phyloP scores from a whole-genome alignment of 2,888 invertebrate genomes.

The Halictus ligatus region DNA sequence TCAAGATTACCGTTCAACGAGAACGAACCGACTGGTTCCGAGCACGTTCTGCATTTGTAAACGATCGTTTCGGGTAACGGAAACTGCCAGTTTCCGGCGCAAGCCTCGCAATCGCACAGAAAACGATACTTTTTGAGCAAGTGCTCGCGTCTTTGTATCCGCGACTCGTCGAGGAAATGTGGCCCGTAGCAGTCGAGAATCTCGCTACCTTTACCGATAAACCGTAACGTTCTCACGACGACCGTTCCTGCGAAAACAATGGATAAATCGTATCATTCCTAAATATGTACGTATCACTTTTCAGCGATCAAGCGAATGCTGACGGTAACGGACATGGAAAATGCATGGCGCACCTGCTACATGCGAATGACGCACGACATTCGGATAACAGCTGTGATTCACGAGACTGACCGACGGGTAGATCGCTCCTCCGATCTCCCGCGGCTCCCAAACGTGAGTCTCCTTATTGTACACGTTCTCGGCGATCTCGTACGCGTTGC shows the following conservation, averaged over 20 bases:
- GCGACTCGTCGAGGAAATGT: constrained; percentile 80
- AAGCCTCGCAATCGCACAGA: constrained; percentile 83
- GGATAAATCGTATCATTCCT: constrained; percentile 7
- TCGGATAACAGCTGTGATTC: constrained; percentile 85
- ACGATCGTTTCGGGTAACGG: constrained; percentile 67
- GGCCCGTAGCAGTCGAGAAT: constrained; percentile 85
- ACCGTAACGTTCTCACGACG: constrained; percentile 78
- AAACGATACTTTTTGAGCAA: constrained; percentile 84
- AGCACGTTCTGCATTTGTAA: constrained; percentile 77
- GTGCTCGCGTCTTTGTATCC: constrained; percentile 77
- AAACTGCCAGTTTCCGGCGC: constrained; percentile 81
- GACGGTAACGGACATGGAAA: not conserved
- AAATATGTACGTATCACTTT: not conserved
- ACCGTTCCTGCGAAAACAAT: constrained; percentile 74
- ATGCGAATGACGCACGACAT: constrained; percentile 83
- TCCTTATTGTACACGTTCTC: constrained; percentile 77
- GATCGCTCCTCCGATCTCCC: constrained; percentile 84
- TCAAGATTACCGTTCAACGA: not conserved
- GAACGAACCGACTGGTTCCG: constrained; percentile 18
- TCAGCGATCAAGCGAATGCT: not conserved
- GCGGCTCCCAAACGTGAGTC: constrained; percentile 77
- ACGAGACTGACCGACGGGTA: constrained; percentile 84
- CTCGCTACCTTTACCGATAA: constrained; percentile 82
- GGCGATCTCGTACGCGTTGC: constrained; percentile 85
- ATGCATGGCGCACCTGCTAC: constrained; percentile 72